Percentiles rank a stretch among this genome's conserved stretches.
These are phyloP conservation scores for Sigmodon hispidus DNA, from an alignment of 2,113 vertebrate genomes.

Conservation along the genomic window DNA sequence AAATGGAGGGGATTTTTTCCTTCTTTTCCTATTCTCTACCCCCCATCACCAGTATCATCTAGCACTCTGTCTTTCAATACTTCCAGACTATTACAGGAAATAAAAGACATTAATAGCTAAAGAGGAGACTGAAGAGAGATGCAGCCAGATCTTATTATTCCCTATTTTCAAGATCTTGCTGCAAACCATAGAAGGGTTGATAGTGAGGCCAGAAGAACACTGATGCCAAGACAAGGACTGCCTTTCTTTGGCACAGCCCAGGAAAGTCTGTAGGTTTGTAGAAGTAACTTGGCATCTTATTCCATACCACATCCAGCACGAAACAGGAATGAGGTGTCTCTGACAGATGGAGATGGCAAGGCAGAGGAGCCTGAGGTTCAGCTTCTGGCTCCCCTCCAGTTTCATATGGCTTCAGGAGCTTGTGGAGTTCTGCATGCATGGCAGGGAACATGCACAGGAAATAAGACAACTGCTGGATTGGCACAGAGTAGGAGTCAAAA, in stretches of 20 bases:
- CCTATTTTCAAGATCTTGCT: background rate
- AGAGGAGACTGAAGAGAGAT: background rate
- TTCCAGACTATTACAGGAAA: background rate
- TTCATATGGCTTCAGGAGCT: background rate
- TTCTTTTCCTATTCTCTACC: background rate
- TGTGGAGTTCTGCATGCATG: background rate
- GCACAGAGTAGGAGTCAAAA: background rate
- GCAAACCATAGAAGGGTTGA: background rate
- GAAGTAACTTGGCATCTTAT: background rate
- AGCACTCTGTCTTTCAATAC: background rate
- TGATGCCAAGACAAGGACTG: background rate
- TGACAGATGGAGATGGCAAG: background rate
- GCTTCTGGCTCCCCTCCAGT: background rate
- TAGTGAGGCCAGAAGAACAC: accelerated
- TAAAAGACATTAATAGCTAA: background rate
- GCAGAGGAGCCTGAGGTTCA: background rate
- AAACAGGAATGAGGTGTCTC: background rate
- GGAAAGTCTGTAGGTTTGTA: background rate
- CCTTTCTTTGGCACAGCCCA: background rate
- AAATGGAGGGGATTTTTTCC: background rate
- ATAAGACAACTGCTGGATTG: background rate
- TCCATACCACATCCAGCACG: background rate
- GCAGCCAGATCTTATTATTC: background rate
- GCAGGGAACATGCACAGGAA: background rate
- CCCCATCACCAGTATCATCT: background rate